Conservation (phyloP, 2,113 vertebrate species). For the Chionis minor region DNA sequence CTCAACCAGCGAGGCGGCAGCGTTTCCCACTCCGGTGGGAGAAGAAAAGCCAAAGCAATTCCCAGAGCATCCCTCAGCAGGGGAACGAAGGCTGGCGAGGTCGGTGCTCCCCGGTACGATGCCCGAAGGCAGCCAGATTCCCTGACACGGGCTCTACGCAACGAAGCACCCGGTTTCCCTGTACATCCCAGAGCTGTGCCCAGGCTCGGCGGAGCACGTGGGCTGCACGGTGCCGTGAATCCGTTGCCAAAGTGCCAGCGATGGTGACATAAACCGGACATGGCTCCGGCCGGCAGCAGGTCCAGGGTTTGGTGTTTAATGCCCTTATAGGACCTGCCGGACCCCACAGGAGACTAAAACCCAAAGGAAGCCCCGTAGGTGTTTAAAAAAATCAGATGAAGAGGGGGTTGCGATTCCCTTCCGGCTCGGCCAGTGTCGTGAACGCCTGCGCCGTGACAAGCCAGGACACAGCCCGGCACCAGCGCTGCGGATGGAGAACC, state of each 20-base stretch:
- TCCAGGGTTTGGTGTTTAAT: not conserved
- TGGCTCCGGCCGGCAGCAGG: not conserved
- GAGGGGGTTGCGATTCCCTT: not conserved
- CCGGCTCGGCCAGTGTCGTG: not conserved
- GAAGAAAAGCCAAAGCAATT: not conserved
- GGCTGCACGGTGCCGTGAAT: not conserved
- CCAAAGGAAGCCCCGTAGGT: not conserved
- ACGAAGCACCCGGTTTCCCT: not conserved
- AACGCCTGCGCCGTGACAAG: not conserved
- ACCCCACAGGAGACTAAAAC: not conserved
- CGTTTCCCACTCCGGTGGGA: not conserved
- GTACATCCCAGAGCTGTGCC: not conserved
- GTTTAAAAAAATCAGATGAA: not conserved
- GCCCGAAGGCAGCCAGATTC: not conserved
- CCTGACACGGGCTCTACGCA: accelerated
- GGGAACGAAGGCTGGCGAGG: not conserved
- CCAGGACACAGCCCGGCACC: not conserved
- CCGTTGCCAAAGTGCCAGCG: not conserved
- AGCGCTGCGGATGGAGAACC: not conserved
- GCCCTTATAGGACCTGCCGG: not conserved
- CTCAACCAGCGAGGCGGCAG: not conserved
- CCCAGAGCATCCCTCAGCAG: not conserved
- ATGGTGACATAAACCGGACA: accelerated
- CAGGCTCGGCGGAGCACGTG: not conserved
- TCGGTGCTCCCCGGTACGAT: not conserved